These are phyloP conservation scores for Gryon sp. DNA, from an alignment of 1,140 invertebrate species.

Conservation along the genomic window DNA sequence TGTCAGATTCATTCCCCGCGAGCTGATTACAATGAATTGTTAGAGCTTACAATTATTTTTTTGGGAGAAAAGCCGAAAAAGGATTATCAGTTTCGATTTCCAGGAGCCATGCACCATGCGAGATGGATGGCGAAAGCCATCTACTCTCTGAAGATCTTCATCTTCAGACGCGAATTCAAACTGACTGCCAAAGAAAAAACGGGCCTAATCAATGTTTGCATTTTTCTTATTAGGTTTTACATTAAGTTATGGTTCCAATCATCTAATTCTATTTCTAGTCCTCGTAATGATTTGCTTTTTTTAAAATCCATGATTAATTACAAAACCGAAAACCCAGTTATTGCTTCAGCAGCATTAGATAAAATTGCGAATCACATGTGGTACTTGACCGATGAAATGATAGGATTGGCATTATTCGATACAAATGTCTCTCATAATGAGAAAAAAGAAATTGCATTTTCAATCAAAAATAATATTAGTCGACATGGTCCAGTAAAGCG, in stretches of 20 bases:
- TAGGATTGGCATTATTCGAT: not conserved
- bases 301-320: not conserved
- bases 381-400: not conserved
- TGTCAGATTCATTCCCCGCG: no score
- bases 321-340: not conserved
- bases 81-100: not conserved
- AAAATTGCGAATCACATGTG: not conserved
- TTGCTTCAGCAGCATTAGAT: not conserved
- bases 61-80: not conserved
- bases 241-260: not conserved
- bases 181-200: not conserved
- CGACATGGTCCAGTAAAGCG: no score
- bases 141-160: not conserved
- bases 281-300: slow-evolving; percentile 1
- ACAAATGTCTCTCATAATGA: not conserved
- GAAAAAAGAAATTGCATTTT: slow-evolving; percentile 2
- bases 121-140: no score
- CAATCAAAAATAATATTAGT: no score
- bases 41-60: not conserved
- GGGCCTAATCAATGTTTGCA: no score
- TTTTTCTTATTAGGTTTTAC: no score
- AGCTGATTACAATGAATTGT: slow-evolving; percentile 6
- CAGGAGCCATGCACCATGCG: not conserved
- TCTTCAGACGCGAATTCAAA: not conserved
- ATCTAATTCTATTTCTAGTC: not conserved